Percentiles rank a stretch among this genome's conserved stretches.
Evolutionary conservation across 2,888 invertebrate species (phyloP).

Genomic region (Hanleya hanleyi): DNA sequence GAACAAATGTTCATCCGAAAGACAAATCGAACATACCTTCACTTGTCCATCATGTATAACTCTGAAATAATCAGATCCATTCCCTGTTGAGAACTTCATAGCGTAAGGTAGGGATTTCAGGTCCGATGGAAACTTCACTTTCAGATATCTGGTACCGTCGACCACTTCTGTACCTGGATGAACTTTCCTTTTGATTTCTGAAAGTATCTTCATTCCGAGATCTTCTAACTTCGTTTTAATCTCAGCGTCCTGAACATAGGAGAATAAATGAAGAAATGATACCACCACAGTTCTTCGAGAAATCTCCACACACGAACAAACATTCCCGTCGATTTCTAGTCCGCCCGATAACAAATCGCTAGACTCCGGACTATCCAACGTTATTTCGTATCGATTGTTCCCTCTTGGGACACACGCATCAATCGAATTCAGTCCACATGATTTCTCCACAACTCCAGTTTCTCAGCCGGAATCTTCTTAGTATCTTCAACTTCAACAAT

Average conservation of each 20-base stretch:
- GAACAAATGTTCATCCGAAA: neutral
- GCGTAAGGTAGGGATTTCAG: conserved; percentile 3
- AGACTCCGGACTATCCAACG: too few relatives aligned
- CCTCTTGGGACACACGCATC: neutral
- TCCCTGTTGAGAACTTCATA: neutral
- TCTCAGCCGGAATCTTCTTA: neutral
- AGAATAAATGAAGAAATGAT: neutral
- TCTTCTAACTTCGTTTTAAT: neutral
- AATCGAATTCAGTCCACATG: conserved; percentile 1
- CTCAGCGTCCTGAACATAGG: neutral
- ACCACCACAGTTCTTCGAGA: neutral
- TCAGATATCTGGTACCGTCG: neutral
- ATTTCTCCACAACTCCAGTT: neutral
- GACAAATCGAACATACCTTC: neutral
- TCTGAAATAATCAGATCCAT: neutral
- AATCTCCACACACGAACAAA: neutral
- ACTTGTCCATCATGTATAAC: neutral
- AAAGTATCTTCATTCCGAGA: neutral
- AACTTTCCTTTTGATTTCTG: neutral
- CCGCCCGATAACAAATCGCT: neutral
- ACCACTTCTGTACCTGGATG: neutral
- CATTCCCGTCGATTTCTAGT: neutral
- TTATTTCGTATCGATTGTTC: too few relatives aligned
- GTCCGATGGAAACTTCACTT: neutral
- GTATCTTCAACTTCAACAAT: neutral